phyloP scores from a whole-genome alignment of 2,888 invertebrate species.

The Caenorhabditis imperialis region DNA sequence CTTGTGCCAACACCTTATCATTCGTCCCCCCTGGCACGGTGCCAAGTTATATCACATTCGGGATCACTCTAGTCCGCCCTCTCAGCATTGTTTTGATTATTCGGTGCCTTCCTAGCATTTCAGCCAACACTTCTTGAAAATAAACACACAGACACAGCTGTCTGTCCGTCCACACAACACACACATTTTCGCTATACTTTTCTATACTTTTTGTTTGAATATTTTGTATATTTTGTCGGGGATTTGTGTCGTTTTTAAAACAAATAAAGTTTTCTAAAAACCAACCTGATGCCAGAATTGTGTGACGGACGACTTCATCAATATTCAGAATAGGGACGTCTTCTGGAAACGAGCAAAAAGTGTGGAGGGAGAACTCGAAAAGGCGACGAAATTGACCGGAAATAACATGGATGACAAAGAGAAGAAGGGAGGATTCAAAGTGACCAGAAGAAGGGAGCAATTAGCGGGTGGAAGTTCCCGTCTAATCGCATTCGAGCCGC shows the following conservation, averaged over 20 bases:
- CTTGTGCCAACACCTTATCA: too few relatives aligned
- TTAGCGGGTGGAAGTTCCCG: conserved; percentile 20
- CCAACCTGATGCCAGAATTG: conserved; percentile 57
- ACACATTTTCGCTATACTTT: too few relatives aligned
- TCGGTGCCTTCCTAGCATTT: too few relatives aligned
- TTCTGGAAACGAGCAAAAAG: conserved; percentile 3
- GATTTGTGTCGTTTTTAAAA: background rate
- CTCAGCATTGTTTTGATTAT: too few relatives aligned
- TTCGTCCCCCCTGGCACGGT: too few relatives aligned
- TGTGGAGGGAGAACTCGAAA: background rate
- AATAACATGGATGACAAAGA: conserved; percentile 47
- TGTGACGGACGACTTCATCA: conserved; percentile 61
- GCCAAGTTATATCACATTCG: too few relatives aligned
- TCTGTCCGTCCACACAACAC: too few relatives aligned
- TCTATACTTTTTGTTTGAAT: too few relatives aligned
- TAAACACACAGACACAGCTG: too few relatives aligned
- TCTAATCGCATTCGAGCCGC: conserved; percentile 1
- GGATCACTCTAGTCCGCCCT: too few relatives aligned
- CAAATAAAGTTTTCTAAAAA: conserved; percentile 2
- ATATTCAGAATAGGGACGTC: background rate
- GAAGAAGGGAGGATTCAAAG: background rate
- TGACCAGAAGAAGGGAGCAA: conserved; percentile 32
- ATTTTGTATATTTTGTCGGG: conserved; percentile 26
- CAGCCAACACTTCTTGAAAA: too few relatives aligned
- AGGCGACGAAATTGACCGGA: conserved; percentile 47